Percentiles rank a stretch among this genome's conserved stretches.
Conservation (phyloP, 2,888 invertebrate species). For the Trachelus troglodyta region DNA sequence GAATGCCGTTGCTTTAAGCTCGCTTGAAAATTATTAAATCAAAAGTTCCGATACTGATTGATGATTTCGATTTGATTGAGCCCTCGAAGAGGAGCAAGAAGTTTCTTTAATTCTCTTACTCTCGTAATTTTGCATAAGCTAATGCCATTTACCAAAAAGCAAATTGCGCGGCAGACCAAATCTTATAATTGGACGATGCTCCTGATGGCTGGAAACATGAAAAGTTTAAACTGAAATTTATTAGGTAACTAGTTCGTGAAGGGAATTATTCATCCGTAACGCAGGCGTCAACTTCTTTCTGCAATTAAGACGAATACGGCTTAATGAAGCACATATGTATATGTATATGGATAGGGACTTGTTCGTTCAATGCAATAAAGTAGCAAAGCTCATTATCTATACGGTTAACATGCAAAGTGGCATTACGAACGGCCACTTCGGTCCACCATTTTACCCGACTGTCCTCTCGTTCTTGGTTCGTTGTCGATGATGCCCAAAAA, state of each 20-base stretch:
- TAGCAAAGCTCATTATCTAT: slow-evolving; percentile 33
- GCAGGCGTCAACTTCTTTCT: no score
- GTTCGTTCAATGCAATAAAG: slow-evolving; percentile 34
- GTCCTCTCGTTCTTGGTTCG: no score
- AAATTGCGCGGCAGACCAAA: no score
- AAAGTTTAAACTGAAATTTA: slow-evolving; percentile 51
- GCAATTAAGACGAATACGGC: slow-evolving; percentile 18
- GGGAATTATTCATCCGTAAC: background rate
- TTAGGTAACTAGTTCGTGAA: slow-evolving; percentile 21
- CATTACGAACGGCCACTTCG: background rate
- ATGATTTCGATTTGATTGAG: no score
- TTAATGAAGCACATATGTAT: slow-evolving; percentile 36
- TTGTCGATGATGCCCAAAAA: background rate
- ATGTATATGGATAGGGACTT: slow-evolving; percentile 28
- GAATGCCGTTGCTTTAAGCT: no score
- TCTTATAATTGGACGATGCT: slow-evolving; percentile 43
- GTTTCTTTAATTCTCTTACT: no score
- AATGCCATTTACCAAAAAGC: no score
- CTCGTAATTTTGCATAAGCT: no score
- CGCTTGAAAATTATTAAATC: no score
- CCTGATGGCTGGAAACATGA: slow-evolving; percentile 23
- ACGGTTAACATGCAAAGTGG: slow-evolving; percentile 4
- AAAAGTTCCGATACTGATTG: no score
- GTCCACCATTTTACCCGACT: background rate
- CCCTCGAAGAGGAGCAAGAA: no score